Base-by-base conservation (phyloP, 1,140 invertebrate species). In the Littorina saxatilis region DNA sequence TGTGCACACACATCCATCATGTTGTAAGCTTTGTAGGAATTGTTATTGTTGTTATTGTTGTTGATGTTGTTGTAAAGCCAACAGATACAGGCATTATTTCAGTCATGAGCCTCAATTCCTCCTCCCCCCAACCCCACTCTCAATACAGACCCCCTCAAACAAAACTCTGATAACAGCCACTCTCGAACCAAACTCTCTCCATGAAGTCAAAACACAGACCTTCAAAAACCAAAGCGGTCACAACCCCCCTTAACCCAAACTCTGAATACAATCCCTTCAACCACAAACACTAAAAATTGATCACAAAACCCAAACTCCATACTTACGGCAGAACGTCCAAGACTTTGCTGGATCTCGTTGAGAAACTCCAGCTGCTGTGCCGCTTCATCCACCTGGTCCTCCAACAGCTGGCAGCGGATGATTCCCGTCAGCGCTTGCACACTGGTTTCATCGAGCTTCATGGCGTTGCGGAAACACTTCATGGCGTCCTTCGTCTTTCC, bases 361-460 rank as follows among this genome's bases (percentile, higher is more conserved):
- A 99, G 92, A 85, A 98, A 95, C 84, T 98, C 96, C 32, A 99
- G 93, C 92, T 98, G 97, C 87, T 98, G 95, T 58, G 95, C 94
- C 0, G 96, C 95, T 88, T 97, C 94, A 61, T 94, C 93, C 68
- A 92, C 82, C 83, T 94, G 92, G 76, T 93, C 90, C 73, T 94
- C 93, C 37, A 91, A 75, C 50, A 97, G 92, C 92, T 97, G 96
- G 92, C 96, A 97, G 23, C 95, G 91, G 23, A 97, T 96, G 50
- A 98, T 93, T 1, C 97, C 96, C 80, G 92, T 93, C 7, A 98
- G 90, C 4, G 96, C 96, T 23, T 94, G 91, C 37, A 97, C 95
- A 63, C 96, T 97, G 9, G 95, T 95, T 82, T 96, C 96, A 87
- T 98, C 96, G 15, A 96, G 92, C 92, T 96, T 96, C 76, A 96